These are phyloP conservation scores for Oxygymnocypris stewartii DNA, from an alignment of 2,113 vertebrate species.

Conservation along the genomic window DNA sequence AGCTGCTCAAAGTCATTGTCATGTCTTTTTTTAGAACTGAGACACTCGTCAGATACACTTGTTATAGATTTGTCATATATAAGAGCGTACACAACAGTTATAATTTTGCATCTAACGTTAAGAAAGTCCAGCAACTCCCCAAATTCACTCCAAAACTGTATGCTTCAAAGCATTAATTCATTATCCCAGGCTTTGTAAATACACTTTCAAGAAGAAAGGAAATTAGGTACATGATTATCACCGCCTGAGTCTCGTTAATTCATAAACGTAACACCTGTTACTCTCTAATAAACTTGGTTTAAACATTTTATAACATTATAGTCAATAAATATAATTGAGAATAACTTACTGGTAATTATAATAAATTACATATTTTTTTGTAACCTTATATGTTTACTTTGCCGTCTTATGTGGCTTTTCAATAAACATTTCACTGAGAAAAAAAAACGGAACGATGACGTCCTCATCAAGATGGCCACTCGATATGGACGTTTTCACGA, in stretches of 20 bases:
- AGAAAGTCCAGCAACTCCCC: too few species aligned
- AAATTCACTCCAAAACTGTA: not conserved
- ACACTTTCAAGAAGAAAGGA: not conserved
- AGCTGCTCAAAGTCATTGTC: slow-evolving; percentile 18
- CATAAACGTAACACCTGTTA: not conserved
- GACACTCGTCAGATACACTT: too few species aligned
- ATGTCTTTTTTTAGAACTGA: not conserved
- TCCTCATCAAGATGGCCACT: slow-evolving; percentile 32
- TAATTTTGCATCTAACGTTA: too few species aligned
- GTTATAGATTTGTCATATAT: too few species aligned
- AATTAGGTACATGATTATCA: not conserved
- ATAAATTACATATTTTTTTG: not conserved
- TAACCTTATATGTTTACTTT: not conserved
- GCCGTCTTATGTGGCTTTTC: not conserved
- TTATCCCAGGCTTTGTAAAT: not conserved
- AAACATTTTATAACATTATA: not conserved
- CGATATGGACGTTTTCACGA: not conserved
- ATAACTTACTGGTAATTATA: not conserved
- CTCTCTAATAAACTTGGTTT: not conserved
- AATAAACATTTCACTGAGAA: not conserved
- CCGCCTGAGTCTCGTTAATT: not conserved
- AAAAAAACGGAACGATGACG: not conserved
- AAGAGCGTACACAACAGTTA: too few species aligned
- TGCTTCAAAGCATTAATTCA: not conserved
- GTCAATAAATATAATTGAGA: not conserved